phyloP scores from a whole-genome alignment of 2,888 invertebrate genomes.

The Meta bourneti region DNA sequence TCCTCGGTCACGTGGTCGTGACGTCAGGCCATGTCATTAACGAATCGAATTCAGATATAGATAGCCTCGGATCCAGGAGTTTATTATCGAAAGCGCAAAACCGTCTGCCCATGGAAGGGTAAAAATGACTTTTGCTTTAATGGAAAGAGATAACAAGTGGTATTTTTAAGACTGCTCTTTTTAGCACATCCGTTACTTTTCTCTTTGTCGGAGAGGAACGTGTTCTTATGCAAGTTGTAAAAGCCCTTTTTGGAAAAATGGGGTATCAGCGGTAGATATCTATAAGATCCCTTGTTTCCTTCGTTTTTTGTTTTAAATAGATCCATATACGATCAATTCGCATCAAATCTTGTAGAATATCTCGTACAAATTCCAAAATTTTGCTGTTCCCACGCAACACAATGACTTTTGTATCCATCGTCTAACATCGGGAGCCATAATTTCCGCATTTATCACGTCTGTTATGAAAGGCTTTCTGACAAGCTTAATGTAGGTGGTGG shows the following conservation, averaged over 20 bases:
- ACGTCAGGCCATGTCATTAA: constrained; percentile 51
- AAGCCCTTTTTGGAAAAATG: background rate
- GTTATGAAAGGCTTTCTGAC: too few relatives aligned
- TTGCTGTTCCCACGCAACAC: too few relatives aligned
- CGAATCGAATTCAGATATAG: constrained; percentile 58
- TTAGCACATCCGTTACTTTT: constrained; percentile 5
- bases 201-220: background rate
- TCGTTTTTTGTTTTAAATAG: too few relatives aligned
- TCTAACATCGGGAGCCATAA: too few relatives aligned
- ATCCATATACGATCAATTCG: too few relatives aligned
- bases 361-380: too few relatives aligned
- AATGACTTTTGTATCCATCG: too few relatives aligned
- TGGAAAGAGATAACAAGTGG: constrained; percentile 31
- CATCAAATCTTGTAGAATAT: too few relatives aligned
- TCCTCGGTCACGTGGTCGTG: constrained; percentile 14
- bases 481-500: too few relatives aligned
- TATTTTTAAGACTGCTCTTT: constrained; percentile 18
- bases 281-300: too few relatives aligned
- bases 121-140: constrained; percentile 21
- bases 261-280: too few relatives aligned
- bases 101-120: background rate
- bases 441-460: too few relatives aligned
- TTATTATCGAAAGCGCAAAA: constrained; percentile 40
- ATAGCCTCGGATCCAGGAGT: constrained; percentile 19
- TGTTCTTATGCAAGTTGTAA: background rate